Conservation (phyloP, 2,113 vertebrate genomes). For the Rhagologus leucostigma region DNA sequence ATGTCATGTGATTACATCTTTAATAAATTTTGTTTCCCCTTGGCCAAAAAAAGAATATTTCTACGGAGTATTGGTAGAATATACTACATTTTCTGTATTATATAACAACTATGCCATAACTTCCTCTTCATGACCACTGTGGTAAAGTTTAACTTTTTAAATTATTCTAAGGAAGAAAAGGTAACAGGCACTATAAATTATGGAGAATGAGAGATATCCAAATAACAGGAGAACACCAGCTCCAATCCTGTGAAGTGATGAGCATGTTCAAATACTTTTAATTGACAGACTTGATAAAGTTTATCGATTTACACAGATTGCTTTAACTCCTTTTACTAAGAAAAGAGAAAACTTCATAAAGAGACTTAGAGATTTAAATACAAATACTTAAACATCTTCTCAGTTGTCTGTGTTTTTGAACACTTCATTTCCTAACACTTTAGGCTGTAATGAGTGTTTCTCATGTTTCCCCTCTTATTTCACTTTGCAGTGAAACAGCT, state of each 20-base stretch:
- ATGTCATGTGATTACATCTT: not conserved
- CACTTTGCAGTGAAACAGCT: not conserved
- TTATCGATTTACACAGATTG: not conserved
- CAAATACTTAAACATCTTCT: not conserved
- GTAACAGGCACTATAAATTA: not conserved
- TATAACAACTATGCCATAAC: not conserved
- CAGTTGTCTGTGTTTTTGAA: not conserved
- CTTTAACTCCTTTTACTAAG: not conserved
- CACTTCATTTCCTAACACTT: not conserved
- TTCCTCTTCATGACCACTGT: not conserved
- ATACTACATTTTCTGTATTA: not conserved
- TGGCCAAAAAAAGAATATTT: not conserved
- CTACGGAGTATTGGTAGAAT: not conserved
- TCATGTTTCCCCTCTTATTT: not conserved
- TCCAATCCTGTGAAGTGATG: not conserved
- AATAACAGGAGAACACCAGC: not conserved
- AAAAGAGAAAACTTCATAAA: not conserved
- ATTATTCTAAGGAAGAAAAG: not conserved
- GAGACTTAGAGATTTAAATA: not conserved
- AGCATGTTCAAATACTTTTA: not conserved
- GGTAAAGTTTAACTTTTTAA: not conserved
- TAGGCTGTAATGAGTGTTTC: not conserved
- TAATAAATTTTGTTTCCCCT: not conserved
- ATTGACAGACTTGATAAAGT: not conserved
- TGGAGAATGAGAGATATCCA: not conserved